Base-by-base conservation (phyloP, 2,888 invertebrate genomes). In the Osmoderma eremita region DNA sequence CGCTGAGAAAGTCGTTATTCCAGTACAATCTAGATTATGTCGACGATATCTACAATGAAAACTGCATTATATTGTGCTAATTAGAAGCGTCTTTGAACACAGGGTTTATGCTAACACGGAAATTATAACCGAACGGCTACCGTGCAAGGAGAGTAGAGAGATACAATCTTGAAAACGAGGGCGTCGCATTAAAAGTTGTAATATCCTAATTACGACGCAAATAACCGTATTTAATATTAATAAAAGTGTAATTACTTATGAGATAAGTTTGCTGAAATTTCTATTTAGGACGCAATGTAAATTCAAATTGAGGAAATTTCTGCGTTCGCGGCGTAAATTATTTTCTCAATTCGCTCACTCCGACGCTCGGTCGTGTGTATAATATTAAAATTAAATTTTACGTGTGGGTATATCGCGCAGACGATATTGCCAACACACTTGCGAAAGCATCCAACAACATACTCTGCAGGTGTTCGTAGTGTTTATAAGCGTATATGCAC, bases 231-330 rank as follows among this genome's bases (percentile, higher is more conserved):
- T 65, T 58, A 56, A 45, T 65, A 49, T 56, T 65, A 65, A 65
- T 65, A 56, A 65, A 65, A 50, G 56, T 58, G 58, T 58, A 65
- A 58, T 65, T 65, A 65, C 58, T 65, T 65, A 49, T 42, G 58
- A 58, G 56, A 65, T 65, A 65, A 65, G 39, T 65, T 65, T 39
- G 49, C 38, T 38, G 38, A 36, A 58, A 65, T 65, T 65, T 58
- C 63, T 63, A 45, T 58, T 58, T 45, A 18, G 58, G 18, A 58
- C 58, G 58, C 45, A 45, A 58, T 58, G 58, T 15, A 58, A 58
- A 58, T 58, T 58, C 58, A 58, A 58, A 58, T 58, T 58, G 58
- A 42, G 53, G 58, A 58, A 58, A 58, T 58, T 58, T 58, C 58
- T 58, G 42, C 30, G 6, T 58, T 58, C 15, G 45, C 58, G 24